phyloP scores from a whole-genome alignment of 2,113 vertebrate genomes.

The human (Homo sapiens) region DNA sequence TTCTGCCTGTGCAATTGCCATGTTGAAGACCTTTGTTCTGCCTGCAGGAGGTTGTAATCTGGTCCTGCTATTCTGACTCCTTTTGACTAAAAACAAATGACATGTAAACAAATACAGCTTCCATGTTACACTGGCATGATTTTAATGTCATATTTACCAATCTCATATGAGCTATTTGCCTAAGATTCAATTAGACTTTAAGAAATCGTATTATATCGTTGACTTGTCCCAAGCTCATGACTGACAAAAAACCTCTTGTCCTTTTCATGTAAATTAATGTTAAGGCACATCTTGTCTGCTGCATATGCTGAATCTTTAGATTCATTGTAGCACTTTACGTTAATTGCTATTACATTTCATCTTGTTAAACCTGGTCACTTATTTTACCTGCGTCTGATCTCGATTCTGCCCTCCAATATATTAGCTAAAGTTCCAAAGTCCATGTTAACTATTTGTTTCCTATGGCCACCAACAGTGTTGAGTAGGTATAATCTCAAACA shows the following conservation, averaged over 20 bases:
- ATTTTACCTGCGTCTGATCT: neutral
- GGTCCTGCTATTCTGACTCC: neutral
- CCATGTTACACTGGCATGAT: neutral
- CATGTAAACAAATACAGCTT: neutral
- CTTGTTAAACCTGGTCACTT: neutral
- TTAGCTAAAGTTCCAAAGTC: neutral
- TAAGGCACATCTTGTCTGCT: neutral
- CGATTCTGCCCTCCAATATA: neutral
- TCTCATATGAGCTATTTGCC: neutral
- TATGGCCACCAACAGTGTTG: neutral
- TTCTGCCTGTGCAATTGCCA: neutral
- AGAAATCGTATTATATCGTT: neutral
- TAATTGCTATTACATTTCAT: neutral
- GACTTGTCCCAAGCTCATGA: neutral
- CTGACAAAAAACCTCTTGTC: neutral
- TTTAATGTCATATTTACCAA: neutral
- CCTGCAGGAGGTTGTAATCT: neutral
- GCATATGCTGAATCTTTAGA: neutral
- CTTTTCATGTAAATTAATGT: neutral
- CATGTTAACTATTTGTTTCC: neutral
- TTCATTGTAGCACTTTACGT: neutral
- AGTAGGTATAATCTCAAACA: neutral
- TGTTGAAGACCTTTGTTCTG: neutral
- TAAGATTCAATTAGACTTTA: neutral
- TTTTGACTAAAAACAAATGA: neutral